These are phyloP conservation scores for Eueremaeus valkanovi DNA, from an alignment of 2,888 invertebrate genomes.

Conservation along the genomic window DNA sequence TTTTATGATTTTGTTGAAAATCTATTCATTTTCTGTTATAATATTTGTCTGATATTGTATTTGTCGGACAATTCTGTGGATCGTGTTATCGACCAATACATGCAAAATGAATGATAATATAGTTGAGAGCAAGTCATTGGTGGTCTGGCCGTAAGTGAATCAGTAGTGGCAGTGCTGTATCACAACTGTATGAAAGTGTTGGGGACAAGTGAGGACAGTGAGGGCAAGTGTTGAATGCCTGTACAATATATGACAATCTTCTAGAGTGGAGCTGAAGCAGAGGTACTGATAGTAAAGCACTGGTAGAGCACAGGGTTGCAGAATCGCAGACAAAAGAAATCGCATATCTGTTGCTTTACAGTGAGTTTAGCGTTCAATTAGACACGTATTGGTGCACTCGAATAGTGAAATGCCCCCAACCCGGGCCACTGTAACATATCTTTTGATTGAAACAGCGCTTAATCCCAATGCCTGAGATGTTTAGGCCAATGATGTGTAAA, in stretches of 20 bases:
- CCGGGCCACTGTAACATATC: constrained; percentile 26
- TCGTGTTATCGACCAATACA: background rate
- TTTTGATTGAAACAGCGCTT: constrained; percentile 11
- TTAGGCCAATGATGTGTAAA: constrained; percentile 24
- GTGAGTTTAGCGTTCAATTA: constrained; percentile 29
- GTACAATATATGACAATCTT: constrained; percentile 14
- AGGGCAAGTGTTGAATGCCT: constrained; percentile 18
- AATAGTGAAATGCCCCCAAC: constrained; percentile 20
- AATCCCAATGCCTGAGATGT: constrained; percentile 6
- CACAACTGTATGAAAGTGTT: background rate
- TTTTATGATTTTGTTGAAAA: too few relatives aligned
- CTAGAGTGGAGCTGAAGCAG: background rate
- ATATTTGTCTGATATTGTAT: too few relatives aligned
- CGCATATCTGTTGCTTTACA: background rate
- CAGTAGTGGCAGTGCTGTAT: background rate
- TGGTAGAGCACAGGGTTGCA: background rate
- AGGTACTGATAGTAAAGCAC: background rate
- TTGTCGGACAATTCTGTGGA: too few relatives aligned
- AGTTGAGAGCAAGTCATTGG: constrained; percentile 8
- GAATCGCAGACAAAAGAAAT: constrained; percentile 22
- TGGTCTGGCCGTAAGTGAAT: background rate
- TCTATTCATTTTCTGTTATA: too few relatives aligned
- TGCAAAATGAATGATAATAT: background rate
- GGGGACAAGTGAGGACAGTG: background rate
- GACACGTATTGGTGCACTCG: constrained; percentile 27